Base-by-base conservation (phyloP, 2,888 invertebrate species). In the Lumbricus terrestris region DNA sequence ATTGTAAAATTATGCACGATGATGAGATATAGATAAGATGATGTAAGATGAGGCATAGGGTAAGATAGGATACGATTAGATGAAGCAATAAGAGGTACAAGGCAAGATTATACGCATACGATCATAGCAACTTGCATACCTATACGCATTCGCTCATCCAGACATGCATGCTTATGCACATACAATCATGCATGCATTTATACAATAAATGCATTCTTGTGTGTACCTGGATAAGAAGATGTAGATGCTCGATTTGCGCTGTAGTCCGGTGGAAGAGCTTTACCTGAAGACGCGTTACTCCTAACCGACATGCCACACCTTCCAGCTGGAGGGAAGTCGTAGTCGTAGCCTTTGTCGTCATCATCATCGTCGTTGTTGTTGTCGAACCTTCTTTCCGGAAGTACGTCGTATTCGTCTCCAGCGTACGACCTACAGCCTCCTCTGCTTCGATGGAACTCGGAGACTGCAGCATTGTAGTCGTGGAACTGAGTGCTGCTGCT, bases 181-280 rank as follows among this genome's bases (percentile, higher is more conserved):
- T 20, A 11, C 34, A 83, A 18, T 11, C 6, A 83, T 35, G 34
- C 34, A 83, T 20, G 20, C 33, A 34, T 20, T 34, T 34, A 83
- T 20, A 83, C 83, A 83, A 83, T 20, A 83, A 34, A 83, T 5
- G 20, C 18, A 20, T 35, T 83, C 1, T 29, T 83, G 20, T 85
- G 35, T 85, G n/a, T 85, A 85, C 85, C 85, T 85, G 85, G 37
- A 37, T 85, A 37, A 35, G 85, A 85, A 35, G 85, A 85, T 23
- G 35, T 85, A 34, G 85, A 85, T 85, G 34, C 23, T 35, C 85
- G 18, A 20, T 37, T 29, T 35, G 20, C 85, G 34, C 13, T 34
- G 85, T n/a, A 5, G 37, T 85, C 85, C 18, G 85, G 35, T 33
- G 85, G n/a, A 34, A 23, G 37, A 18, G 37, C 0, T 85, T 85